These are phyloP conservation scores for Apaloderma vittatum DNA, from an alignment of 2,113 vertebrate genomes.

Conservation along the genomic window DNA sequence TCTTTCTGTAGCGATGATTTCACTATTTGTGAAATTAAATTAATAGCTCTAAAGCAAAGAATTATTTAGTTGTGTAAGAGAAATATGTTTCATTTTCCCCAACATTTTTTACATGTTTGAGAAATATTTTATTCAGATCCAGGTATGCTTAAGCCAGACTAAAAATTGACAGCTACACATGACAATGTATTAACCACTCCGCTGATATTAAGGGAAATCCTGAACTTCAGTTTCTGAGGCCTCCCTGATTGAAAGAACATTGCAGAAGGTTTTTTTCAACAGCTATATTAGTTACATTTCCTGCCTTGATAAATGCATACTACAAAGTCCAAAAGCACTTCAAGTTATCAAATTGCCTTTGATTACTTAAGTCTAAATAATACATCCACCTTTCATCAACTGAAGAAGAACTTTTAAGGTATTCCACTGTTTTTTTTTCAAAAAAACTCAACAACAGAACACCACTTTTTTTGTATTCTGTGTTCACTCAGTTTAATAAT, in stretches of 20 bases:
- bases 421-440: background rate
- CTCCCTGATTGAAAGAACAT: constrained; percentile 62
- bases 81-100: background rate
- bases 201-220: background rate
- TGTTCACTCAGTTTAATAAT: constrained; percentile 33
- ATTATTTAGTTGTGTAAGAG: background rate
- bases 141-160: background rate
- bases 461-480: background rate
- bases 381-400: constrained; percentile 57
- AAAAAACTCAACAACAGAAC: background rate
- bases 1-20: background rate
- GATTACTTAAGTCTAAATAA: constrained; percentile 74
- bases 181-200: constrained; percentile 9
- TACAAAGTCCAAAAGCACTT: constrained; percentile 73
- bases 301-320: constrained; percentile 67
- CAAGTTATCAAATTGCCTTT: constrained; percentile 68
- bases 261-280: constrained; percentile 70
- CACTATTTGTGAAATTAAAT: background rate
- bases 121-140: background rate
- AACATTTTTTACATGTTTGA: background rate
- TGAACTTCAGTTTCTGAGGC: background rate
- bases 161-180: background rate
- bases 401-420: constrained; percentile 45
- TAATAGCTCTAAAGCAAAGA: background rate
- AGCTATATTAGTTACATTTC: constrained; percentile 54